Evolutionary conservation across 64 coral and sea anemone species (phyloP).

Genomic region (Montipora sp.): DNA sequence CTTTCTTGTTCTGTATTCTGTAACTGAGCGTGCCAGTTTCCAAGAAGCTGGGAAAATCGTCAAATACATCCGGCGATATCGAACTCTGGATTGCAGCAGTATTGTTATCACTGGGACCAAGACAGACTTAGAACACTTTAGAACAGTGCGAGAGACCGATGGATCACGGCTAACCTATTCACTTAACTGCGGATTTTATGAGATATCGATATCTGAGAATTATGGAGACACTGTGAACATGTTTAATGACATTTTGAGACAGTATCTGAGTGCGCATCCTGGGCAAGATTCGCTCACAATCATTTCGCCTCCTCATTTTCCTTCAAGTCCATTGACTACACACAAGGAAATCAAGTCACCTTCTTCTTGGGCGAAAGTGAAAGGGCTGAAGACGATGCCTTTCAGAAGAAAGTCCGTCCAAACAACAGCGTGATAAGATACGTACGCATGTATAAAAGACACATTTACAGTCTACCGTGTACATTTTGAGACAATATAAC

Average conservation of each 20-base stretch:
- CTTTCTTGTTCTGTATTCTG: slow-evolving; percentile 87
- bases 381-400: slow-evolving; percentile 64
- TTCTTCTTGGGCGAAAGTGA: slow-evolving; percentile 75
- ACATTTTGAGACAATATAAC: neutral
- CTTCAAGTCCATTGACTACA: neutral
- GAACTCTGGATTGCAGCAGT: slow-evolving; percentile 74
- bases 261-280: slow-evolving; percentile 34
- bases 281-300: neutral
- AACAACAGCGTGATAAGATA: neutral
- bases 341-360: slow-evolving; percentile 61
- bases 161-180: slow-evolving; percentile 66
- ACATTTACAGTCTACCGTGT: neutral
- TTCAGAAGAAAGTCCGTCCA: slow-evolving; percentile 67
- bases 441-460: neutral
- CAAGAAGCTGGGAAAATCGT: slow-evolving; percentile 75
- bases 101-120: slow-evolving; percentile 85
- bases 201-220: slow-evolving; percentile 85
- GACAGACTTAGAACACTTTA: slow-evolving; percentile 82
- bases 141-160: slow-evolving; percentile 76
- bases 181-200: slow-evolving; percentile 80
- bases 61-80: slow-evolving; percentile 75
- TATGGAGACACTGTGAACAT: slow-evolving; percentile 74
- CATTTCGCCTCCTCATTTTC: neutral
- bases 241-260: slow-evolving; percentile 71
- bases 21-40: slow-evolving; percentile 78